Evolutionary conservation across 2,888 invertebrate species (phyloP).

Genomic region (Plagodis dolabraria): DNA sequence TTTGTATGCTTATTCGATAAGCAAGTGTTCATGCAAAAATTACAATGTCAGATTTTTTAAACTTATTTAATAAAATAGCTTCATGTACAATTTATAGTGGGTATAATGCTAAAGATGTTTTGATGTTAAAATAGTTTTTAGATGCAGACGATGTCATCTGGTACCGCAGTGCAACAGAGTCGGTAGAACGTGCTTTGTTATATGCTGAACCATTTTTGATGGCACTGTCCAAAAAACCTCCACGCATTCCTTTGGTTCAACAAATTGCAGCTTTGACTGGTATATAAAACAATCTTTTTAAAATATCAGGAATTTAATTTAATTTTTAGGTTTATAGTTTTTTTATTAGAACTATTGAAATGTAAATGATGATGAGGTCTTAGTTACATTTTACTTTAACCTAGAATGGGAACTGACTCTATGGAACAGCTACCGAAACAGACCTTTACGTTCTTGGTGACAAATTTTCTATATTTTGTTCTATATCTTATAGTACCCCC

Average conservation of each 20-base stretch:
- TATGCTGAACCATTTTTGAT: conserved; percentile 1
- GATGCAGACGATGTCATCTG: conserved; percentile 8
- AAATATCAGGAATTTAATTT: too few relatives aligned
- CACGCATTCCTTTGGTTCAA: conserved; percentile 5
- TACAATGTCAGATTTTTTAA: not conserved
- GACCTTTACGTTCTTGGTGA: too few relatives aligned
- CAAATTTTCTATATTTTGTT: too few relatives aligned
- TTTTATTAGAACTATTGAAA: too few relatives aligned
- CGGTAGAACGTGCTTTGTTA: conserved; percentile 2
- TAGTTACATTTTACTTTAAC: too few relatives aligned
- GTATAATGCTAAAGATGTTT: too few relatives aligned
- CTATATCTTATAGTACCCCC: too few relatives aligned
- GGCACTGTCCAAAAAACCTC: not conserved
- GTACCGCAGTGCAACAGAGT: conserved; percentile 5
- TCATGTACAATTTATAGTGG: not conserved
- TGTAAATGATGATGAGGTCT: too few relatives aligned
- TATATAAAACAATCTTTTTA: not conserved
- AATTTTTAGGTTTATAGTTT: too few relatives aligned
- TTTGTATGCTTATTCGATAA: not conserved
- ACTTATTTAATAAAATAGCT: not conserved
- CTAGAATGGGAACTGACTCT: too few relatives aligned
- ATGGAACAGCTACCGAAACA: too few relatives aligned
- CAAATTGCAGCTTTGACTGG: conserved; percentile 10
- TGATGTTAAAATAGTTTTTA: conserved; percentile 4
- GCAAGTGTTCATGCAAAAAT: not conserved